These are phyloP conservation scores for Leucoraja erinaceus DNA, from an alignment of 2,113 vertebrate genomes.

Conservation along the genomic window DNA sequence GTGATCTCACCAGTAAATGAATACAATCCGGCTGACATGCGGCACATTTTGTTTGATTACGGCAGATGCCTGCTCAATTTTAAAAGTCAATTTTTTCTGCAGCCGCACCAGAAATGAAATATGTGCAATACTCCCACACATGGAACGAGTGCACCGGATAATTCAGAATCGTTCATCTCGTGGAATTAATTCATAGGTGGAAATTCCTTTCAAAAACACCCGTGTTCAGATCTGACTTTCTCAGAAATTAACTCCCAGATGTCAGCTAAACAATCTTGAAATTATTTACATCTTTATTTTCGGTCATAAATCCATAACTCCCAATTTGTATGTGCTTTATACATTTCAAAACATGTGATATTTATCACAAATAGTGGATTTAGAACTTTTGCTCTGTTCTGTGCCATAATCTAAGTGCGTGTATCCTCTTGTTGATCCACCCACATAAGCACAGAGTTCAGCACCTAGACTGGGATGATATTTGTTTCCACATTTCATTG, in stretches of 20 bases:
- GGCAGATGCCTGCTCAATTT: neutral
- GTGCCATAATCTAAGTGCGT: neutral
- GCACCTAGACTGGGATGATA: neutral
- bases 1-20: neutral
- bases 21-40: neutral
- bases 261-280: neutral
- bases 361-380: neutral
- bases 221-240: neutral
- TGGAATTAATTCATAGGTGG: neutral
- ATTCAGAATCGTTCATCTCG: neutral
- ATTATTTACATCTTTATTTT: neutral
- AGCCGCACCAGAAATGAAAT: neutral
- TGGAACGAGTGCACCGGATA: neutral
- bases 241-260: neutral
- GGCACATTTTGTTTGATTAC: neutral
- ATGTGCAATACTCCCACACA: neutral
- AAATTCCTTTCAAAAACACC: neutral
- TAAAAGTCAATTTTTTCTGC: neutral
- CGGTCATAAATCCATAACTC: neutral
- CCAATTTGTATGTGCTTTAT: neutral
- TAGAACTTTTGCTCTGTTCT: neutral
- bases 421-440: neutral
- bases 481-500: slow-evolving; percentile 11
- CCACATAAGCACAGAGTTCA: slow-evolving; percentile 31
- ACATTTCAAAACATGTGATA: neutral